Conservation (phyloP, 2,797 vertebrate genomes). For the Pseudochromis fuscus region DNA sequence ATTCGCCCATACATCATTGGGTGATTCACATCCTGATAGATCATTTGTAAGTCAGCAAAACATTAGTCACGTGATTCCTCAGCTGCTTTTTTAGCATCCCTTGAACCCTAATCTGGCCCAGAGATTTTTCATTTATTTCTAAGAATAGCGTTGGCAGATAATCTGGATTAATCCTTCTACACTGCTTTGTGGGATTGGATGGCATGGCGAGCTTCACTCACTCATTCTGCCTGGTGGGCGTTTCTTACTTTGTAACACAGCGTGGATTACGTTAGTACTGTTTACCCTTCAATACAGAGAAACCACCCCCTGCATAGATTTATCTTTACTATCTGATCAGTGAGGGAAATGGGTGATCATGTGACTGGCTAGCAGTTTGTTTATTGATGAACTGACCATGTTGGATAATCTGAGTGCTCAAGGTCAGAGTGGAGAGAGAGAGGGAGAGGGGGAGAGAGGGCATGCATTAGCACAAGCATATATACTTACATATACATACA, state of each 20-base stretch:
- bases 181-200: constrained; percentile 63
- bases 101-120: constrained; percentile 51
- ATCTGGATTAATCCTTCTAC: constrained; percentile 75
- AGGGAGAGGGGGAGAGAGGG: constrained; percentile 47
- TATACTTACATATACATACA: neutral
- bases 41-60: constrained; percentile 18
- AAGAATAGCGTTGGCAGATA: constrained; percentile 76
- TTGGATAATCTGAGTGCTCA: constrained; percentile 54
- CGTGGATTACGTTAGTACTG: constrained; percentile 33
- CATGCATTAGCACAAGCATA: neutral
- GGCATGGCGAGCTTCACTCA: constrained; percentile 12
- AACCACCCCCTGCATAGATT: constrained; percentile 42
- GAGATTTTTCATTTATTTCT: constrained; percentile 69
- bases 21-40: neutral
- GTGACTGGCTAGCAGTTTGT: constrained; percentile 61
- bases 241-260: constrained; percentile 28
- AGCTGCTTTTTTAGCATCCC: constrained; percentile 43
- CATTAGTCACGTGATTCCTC: constrained; percentile 24
- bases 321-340: constrained; percentile 56
- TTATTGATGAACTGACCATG: constrained; percentile 57
- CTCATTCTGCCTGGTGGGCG: constrained; percentile 12
- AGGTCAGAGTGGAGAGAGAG: constrained; percentile 45
- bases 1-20: neutral
- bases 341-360: constrained; percentile 42
- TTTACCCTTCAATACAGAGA: constrained; percentile 43